These are phyloP conservation scores for Drosophila nr. medialis DNA, from an alignment of 2,888 invertebrate genomes.

Conservation along the genomic window DNA sequence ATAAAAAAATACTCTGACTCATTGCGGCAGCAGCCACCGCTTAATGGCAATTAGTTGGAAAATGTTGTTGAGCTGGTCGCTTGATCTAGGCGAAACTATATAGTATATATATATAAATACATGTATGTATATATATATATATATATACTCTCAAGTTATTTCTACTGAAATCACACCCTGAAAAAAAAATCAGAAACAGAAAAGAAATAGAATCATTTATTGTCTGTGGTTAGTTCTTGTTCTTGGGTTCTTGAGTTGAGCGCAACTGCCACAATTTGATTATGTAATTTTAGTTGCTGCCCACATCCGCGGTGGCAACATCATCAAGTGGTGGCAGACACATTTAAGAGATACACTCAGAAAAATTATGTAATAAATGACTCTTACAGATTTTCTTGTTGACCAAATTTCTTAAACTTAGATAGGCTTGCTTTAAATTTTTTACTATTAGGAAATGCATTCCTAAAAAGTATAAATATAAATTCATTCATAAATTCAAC, in stretches of 20 bases:
- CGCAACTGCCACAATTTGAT: slow-evolving; percentile 52
- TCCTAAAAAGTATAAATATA: no score
- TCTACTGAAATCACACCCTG: slow-evolving; percentile 67
- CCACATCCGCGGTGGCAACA: slow-evolving; percentile 36
- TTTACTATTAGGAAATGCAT: no score
- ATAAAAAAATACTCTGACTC: slow-evolving; percentile 56
- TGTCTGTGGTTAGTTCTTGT: slow-evolving; percentile 53
- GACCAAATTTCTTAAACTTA: no score
- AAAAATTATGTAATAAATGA: neutral
- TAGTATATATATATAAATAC: neutral
- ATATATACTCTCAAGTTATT: slow-evolving; percentile 7
- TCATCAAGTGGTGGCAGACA: slow-evolving; percentile 37
- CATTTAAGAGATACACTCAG: neutral
- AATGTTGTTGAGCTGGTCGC: slow-evolving; percentile 56
- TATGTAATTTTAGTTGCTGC: slow-evolving; percentile 64
- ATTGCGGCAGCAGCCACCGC: slow-evolving; percentile 43
- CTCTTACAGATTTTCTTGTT: neutral
- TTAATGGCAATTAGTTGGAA: slow-evolving; percentile 78
- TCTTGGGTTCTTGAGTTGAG: slow-evolving; percentile 39
- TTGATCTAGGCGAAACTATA: neutral
- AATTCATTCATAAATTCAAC: no score
- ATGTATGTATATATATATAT: neutral
- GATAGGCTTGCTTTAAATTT: no score
- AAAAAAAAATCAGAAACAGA: neutral
- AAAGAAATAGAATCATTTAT: slow-evolving; percentile 16